Evolutionary conservation across 1,140 invertebrate genomes (phyloP), one percentile per base, ranked within the genome.

Genomic region (Drosophila athabasca): DNA sequence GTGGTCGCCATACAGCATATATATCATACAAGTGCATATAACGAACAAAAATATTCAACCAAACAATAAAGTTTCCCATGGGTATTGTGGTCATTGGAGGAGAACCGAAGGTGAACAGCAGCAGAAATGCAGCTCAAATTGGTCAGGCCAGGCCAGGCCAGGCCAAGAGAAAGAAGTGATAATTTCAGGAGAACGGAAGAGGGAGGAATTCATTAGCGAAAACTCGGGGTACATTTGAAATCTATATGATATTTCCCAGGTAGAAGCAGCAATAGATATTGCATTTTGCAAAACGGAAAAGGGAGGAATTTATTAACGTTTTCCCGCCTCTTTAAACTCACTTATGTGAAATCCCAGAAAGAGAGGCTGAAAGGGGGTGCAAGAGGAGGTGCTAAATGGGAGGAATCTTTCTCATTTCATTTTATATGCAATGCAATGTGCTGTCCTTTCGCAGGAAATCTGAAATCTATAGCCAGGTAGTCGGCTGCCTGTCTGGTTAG

Each of bases 141-240:
- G 51, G 43, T 39, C 51, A 62, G 24, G n/a, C n/a, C n/a, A n/a
- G 24, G 5, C 24, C 3, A 24, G 24, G 2, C 17, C 17, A 19
- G 51, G 44, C 54, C 52, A 50, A n/a, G 35, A 48, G 35, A 57
- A 43, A 26, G 1, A 3, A 29, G 51, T 39, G 24, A 24, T 67
- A 67, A 62, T 62, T 58, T 35, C 45, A 3, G 15, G 17, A 3
- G 31, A 9, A 35, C 9, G 65, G 64, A 69, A 49, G 66, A 8
- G 51, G 66, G 66, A 41, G 66, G 66, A 68, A 57, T 69, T 57
- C 15, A 68, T 69, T 68, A 68, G 61, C 64, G n/a, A 57, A 49
- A 41, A 13, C 13, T 13, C 35, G 0, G 8, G 31, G n/a, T 39
- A 41, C 13, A 49, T 31, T n/a, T 41, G 13, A 17, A 31, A 64